Conservation (phyloP, 2,797 vertebrate genomes). For the Cichlasoma orientale region DNA sequence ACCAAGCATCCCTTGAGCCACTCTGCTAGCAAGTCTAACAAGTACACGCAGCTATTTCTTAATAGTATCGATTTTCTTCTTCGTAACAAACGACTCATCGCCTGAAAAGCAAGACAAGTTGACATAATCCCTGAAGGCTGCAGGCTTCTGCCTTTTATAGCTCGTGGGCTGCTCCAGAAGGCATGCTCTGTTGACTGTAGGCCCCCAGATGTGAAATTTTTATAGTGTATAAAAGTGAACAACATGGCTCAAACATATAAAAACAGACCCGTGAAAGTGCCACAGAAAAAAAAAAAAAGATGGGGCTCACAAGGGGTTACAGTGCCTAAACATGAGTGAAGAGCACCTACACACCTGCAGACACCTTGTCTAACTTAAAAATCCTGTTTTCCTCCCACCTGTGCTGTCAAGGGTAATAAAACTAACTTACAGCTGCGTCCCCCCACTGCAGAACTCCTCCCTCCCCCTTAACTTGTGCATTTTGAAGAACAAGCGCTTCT, state of each 20-base stretch:
- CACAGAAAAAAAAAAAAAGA: neutral
- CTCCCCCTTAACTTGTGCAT: conserved; percentile 67
- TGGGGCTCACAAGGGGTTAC: neutral
- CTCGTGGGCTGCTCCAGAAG: conserved; percentile 1
- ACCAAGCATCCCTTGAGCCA: neutral
- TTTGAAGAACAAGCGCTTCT: conserved; percentile 74
- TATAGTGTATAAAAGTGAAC: conserved; percentile 4
- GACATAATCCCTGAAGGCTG: conserved; percentile 21
- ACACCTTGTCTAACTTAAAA: conserved; percentile 7
- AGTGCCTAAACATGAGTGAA: neutral
- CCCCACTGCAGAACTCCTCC: conserved; percentile 41
- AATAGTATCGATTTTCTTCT: conserved; percentile 1
- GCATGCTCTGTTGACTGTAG: neutral
- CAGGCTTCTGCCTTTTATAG: conserved; percentile 7
- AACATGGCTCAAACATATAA: neutral
- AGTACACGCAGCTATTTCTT: neutral
- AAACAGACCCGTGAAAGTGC: neutral
- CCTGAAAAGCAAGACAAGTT: conserved; percentile 5
- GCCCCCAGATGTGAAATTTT: conserved; percentile 17
- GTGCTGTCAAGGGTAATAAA: conserved; percentile 69
- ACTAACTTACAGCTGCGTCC: conserved; percentile 67
- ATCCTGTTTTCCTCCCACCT: conserved; percentile 26
- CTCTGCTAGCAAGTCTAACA: neutral
- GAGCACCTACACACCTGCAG: neutral
- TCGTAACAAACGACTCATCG: neutral